Percentiles rank a stretch among this genome's conserved stretches.
These are phyloP conservation scores for Caenorhabditis drosophilae DNA, from an alignment of 2,888 invertebrate species.

Conservation along the genomic window DNA sequence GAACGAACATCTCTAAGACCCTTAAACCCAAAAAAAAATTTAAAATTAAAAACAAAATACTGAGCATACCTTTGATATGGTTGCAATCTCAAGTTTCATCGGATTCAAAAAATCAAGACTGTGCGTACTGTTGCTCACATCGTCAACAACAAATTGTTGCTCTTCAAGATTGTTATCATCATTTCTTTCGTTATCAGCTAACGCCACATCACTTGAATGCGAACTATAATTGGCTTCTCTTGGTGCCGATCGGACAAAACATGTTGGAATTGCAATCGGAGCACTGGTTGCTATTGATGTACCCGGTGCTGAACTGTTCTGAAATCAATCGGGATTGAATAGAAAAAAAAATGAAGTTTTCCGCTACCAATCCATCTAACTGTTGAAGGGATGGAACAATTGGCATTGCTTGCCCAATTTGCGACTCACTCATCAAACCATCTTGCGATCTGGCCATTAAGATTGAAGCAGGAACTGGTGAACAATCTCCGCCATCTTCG, in stretches of 20 bases:
- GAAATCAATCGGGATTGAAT: background rate
- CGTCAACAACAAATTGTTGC: slow-evolving; percentile 37
- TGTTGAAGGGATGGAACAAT: slow-evolving; percentile 31
- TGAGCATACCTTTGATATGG: background rate
- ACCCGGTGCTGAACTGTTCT: slow-evolving; percentile 13
- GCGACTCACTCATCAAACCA: slow-evolving; percentile 14
- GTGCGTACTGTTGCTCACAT: slow-evolving; percentile 33
- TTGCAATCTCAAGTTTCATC: slow-evolving; percentile 16
- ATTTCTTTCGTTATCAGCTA: background rate
- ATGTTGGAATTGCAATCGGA: slow-evolving; percentile 43
- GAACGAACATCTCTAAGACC: slow-evolving; percentile 26
- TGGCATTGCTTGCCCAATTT: slow-evolving; percentile 19
- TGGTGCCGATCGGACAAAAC: background rate
- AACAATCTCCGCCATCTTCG: slow-evolving; percentile 54
- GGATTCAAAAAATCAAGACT: slow-evolving; percentile 27
- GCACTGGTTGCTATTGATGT: slow-evolving; percentile 28
- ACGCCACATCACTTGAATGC: background rate
- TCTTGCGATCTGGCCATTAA: slow-evolving; percentile 43
- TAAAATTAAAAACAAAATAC: background rate
- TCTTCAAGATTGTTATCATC: background rate
- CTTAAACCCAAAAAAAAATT: slow-evolving; percentile 10
- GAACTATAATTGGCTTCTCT: background rate
- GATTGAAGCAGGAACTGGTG: slow-evolving; percentile 38
- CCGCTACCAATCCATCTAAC: slow-evolving; percentile 20
- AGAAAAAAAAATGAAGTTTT: background rate